phyloP scores from a whole-genome alignment of 2,113 vertebrate genomes.

The Ginglymostoma cirratum region DNA sequence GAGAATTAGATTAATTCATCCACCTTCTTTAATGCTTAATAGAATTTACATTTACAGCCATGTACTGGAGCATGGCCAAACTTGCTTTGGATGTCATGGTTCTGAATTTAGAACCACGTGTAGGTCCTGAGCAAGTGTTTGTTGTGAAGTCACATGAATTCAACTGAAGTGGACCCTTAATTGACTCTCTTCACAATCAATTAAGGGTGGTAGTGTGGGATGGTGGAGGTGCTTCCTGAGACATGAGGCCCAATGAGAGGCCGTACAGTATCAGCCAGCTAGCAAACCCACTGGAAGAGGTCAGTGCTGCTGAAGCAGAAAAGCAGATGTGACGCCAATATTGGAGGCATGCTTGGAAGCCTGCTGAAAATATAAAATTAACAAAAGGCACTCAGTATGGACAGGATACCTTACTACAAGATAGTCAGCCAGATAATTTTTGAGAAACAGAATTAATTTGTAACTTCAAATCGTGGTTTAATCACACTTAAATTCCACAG shows the following conservation, averaged over 20 bases:
- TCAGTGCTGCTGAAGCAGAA: not conserved
- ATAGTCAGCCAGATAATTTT: no score
- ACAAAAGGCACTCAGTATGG: no score
- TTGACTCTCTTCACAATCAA: not conserved
- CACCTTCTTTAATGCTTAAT: not conserved
- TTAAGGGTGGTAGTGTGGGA: no score
- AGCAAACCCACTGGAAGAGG: not conserved
- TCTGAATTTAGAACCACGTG: not conserved
- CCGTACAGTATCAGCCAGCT: not conserved
- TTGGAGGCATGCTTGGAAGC: not conserved
- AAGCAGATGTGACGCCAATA: not conserved
- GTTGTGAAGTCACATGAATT: not conserved
- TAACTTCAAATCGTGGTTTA: no score
- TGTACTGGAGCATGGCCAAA: not conserved
- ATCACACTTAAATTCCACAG: no score
- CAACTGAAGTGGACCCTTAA: not conserved
- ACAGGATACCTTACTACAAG: no score
- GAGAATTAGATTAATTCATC: not conserved
- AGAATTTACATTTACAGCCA: not conserved
- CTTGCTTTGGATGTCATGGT: not conserved
- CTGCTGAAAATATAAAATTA: no score
- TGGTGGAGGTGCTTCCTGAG: no score
- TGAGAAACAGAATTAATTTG: no score
- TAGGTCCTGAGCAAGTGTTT: not conserved
- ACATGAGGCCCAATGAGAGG: not conserved